These are phyloP conservation scores for Caenorhabditis auriculariae DNA, from an alignment of 2,888 invertebrate genomes.

Conservation along the genomic window DNA sequence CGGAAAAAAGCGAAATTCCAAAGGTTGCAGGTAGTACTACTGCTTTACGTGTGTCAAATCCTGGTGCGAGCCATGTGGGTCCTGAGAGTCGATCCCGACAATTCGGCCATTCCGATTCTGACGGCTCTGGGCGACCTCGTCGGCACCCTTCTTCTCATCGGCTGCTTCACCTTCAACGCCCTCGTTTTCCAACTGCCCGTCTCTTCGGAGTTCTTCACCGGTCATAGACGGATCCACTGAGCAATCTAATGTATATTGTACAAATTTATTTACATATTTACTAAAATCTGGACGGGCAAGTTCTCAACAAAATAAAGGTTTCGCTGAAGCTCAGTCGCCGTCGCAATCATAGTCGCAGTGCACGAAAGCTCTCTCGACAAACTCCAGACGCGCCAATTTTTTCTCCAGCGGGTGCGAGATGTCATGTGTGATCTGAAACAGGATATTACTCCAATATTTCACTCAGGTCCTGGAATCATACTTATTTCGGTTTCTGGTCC, in stretches of 20 bases:
- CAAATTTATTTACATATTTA: not conserved
- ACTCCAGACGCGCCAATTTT: constrained; percentile 63
- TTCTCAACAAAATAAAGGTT: constrained; percentile 2
- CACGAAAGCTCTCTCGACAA: constrained; percentile 48
- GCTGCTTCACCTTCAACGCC: constrained; percentile 27
- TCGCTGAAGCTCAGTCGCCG: constrained; percentile 29
- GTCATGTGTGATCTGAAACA: constrained; percentile 63
- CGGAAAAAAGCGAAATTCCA: not conserved
- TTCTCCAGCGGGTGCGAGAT: constrained; percentile 63
- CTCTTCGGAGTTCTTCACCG: not conserved
- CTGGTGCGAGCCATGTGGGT: constrained; percentile 52
- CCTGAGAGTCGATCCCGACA: constrained; percentile 54
- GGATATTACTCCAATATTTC: not conserved
- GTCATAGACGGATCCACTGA: not conserved
- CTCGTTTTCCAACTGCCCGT: constrained; percentile 20
- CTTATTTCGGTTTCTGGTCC: no score
- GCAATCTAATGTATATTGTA: not conserved
- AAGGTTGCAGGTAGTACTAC: constrained; percentile 42
- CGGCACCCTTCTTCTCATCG: constrained; percentile 29
- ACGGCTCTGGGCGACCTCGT: constrained; percentile 54
- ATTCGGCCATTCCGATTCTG: constrained; percentile 56
- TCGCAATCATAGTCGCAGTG: constrained; percentile 53
- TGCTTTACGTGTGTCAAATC: constrained; percentile 55
- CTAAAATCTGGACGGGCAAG: not conserved
- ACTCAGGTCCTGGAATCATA: no score